Percentiles rank a stretch among this genome's conserved stretches.
Evolutionary conservation across 2,888 invertebrate species (phyloP).

Genomic region (Ophioninae sp.): DNA sequence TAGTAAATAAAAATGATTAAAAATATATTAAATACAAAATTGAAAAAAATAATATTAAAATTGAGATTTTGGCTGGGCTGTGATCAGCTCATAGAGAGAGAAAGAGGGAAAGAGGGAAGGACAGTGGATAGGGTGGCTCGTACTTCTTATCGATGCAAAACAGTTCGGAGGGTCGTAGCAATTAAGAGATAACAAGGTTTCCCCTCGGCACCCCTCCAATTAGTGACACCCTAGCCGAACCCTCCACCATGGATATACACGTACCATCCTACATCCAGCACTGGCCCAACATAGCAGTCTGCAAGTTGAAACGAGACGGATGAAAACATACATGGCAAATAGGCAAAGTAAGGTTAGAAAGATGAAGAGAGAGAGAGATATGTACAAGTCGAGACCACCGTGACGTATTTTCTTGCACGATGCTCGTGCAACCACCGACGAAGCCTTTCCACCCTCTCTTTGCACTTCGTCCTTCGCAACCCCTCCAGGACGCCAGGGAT

Average conservation of each 20-base stretch:
- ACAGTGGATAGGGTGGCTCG: constrained; percentile 55
- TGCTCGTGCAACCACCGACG: constrained; percentile 57
- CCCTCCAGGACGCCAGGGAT: constrained; percentile 16
- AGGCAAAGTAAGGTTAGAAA: constrained; percentile 23
- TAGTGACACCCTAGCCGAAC: constrained; percentile 77
- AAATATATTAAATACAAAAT: too few relatives aligned
- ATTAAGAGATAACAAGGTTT: constrained; percentile 81
- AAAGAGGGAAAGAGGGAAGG: not conserved
- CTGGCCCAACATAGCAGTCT: constrained; percentile 32
- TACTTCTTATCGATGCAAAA: constrained; percentile 80
- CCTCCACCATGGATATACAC: constrained; percentile 54
- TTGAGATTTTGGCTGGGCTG: too few relatives aligned
- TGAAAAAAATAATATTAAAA: too few relatives aligned
- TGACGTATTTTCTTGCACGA: constrained; percentile 36
- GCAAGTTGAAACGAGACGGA: constrained; percentile 30
- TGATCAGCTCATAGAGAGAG: too few relatives aligned
- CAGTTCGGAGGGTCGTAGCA: constrained; percentile 79
- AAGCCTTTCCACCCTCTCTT: constrained; percentile 59
- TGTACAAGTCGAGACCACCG: constrained; percentile 27
- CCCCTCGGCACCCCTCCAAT: constrained; percentile 80
- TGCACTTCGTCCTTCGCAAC: constrained; percentile 56
- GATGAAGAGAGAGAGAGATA: constrained; percentile 26
- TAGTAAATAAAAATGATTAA: too few relatives aligned
- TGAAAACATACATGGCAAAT: constrained; percentile 14
- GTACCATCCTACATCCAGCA: constrained; percentile 28